Evolutionary conservation across 2,888 invertebrate species (phyloP).

Genomic region (Drosophila bunnanda): DNA sequence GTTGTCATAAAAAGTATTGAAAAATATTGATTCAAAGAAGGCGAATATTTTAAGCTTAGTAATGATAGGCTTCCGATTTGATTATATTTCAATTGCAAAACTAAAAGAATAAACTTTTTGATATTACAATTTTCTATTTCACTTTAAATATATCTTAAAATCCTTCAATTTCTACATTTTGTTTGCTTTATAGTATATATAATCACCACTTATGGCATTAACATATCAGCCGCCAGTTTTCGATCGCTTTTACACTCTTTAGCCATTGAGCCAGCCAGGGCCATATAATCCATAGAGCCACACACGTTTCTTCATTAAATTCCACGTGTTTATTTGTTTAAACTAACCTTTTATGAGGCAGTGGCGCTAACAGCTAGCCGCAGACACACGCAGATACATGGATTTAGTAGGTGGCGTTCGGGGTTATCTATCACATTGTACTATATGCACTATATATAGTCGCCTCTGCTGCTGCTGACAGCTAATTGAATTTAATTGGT

Average conservation of each 20-base stretch:
- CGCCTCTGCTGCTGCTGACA: conserved; percentile 63
- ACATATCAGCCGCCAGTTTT: conserved; percentile 3
- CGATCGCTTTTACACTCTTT: conserved; percentile 10
- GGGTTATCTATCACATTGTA: conserved; percentile 54
- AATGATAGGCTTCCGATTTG: no score
- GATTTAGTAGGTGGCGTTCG: conserved; percentile 24
- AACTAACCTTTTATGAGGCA: conserved; percentile 74
- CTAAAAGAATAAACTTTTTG: no score
- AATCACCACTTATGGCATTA: conserved; percentile 24
- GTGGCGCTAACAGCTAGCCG: conserved; percentile 66
- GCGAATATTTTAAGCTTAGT: no score
- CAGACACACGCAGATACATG: conserved; percentile 45
- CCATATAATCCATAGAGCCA: conserved; percentile 52
- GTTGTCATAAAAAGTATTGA: no score
- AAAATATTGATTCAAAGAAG: no score
- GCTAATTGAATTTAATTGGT: conserved; percentile 77
- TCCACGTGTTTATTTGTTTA: conserved; percentile 78
- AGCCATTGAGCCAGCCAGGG: background rate
- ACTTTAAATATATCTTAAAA: background rate
- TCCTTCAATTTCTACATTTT: background rate
- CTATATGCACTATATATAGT: conserved; percentile 23
- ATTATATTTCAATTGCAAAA: no score
- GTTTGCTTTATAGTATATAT: background rate
- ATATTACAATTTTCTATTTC: no score
- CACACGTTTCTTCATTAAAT: conserved; percentile 74